Evolutionary conservation across 2,113 vertebrate species (phyloP), one percentile per base, ranked within the genome.

Genomic region (Macaca nemestrina): DNA sequence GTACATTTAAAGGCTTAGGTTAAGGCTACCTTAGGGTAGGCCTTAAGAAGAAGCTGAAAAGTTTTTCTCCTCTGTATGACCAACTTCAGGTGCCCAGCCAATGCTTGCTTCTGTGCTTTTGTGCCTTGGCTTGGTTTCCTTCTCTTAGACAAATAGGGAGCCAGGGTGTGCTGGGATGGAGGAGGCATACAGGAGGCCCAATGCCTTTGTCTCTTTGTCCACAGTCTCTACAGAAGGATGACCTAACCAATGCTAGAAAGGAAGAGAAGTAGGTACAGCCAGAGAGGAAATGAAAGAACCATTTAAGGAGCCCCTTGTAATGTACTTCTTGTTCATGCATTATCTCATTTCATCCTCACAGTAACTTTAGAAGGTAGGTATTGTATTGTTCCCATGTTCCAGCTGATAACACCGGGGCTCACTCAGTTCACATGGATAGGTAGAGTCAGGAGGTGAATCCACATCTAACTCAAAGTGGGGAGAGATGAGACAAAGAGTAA

Each of bases 81-180:
- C 64, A 52, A 25, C 25, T 7, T 32, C 25, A 10, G 43, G 1
- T 40, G 32, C 67, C 67, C 67, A 35, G 27, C 14, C 67, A n/a
- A 18, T n/a, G 67, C 32, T 18, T 35, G 67, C 27, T 32, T 64
- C 27, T 64, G 12, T 64, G 61, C 5, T 38, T 92, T 78, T 70
- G 1, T n/a, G n/a, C 61, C 82, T 55, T 73, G 61, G 22, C 45
- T 30, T 6, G 2, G n/a, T n/a, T 84, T 32, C 7, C 38, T 64
- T 78, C 78, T 61, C 9, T 18, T 0, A 3, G 68, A 30, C 11
- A 35, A 61, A 13, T 11, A 3, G 0, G 32, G 55, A 43, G 22
- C 76, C 7, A 22, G 17, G 40, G 23, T 0, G 0, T 6, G 2
- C 8, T 10, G 13, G 22, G 64, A 11, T 18, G 55, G 9, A 55